Percentiles rank a stretch among this genome's conserved stretches.
Conservation (phyloP, 2,888 invertebrate species). For the Melieria crassipennis region DNA sequence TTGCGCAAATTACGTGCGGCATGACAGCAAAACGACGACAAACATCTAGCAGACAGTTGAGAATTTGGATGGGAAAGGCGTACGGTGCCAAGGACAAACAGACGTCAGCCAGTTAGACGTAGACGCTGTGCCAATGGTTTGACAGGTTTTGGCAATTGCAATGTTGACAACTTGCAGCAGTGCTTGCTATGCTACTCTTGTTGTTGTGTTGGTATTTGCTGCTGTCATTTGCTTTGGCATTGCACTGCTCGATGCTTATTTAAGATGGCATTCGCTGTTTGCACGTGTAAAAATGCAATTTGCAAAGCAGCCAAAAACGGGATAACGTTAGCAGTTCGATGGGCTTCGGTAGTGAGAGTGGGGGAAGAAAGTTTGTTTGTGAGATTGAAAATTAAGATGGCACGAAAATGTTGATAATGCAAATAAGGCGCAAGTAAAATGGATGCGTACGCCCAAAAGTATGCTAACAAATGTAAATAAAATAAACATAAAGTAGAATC, state of each 20-base stretch:
- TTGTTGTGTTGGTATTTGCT: conserved; percentile 18
- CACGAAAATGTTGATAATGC: not conserved
- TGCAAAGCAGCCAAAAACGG: conserved; percentile 25
- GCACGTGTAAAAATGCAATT: conserved; percentile 45
- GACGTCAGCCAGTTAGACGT: not conserved
- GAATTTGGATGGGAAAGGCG: conserved; percentile 9
- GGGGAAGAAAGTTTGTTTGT: not conserved
- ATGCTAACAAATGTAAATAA: conserved; percentile 1
- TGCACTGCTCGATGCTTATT: conserved; percentile 8
- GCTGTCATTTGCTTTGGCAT: conserved; percentile 3
- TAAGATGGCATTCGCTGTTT: conserved; percentile 19
- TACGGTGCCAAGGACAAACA: conserved; percentile 1
- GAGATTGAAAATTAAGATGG: conserved; percentile 6
- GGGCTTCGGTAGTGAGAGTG: not conserved
- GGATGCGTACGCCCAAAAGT: not conserved
- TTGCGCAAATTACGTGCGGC: conserved; percentile 22
- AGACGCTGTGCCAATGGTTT: conserved; percentile 15
- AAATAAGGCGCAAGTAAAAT: not conserved
- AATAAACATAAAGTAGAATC: no score
- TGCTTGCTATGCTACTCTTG: conserved; percentile 14
- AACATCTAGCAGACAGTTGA: not conserved
- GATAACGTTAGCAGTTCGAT: conserved; percentile 4
- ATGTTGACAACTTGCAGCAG: conserved; percentile 1
- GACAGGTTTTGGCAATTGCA: conserved; percentile 19
- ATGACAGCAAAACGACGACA: not conserved